A percentile compares a stretch with the other conserved stretches of the same genome.
These are phyloP conservation scores for Alfaro cultratus DNA, from an alignment of 2,797 vertebrate genomes.

Conservation along the genomic window DNA sequence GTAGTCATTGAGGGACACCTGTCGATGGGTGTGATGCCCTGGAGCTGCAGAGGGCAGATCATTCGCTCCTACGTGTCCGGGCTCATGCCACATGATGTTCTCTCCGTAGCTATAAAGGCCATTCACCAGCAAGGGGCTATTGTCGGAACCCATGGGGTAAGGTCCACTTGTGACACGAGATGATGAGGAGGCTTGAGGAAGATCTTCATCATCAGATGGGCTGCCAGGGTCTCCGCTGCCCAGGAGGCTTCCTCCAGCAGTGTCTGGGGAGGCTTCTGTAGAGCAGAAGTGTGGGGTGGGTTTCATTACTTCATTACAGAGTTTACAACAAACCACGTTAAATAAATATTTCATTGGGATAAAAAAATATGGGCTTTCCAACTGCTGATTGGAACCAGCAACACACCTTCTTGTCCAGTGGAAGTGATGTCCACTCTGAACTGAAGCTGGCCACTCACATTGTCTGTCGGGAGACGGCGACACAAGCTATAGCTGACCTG, in stretches of 20 bases:
- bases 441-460: slow-evolving; percentile 95
- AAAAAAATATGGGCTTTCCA: neutral
- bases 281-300: slow-evolving; percentile 80
- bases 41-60: slow-evolving; percentile 76
- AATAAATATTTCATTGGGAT: neutral
- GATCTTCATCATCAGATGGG: slow-evolving; percentile 95
- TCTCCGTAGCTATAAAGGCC: slow-evolving; percentile 60
- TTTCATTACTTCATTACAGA: neutral
- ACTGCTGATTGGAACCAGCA: neutral
- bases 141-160: slow-evolving; percentile 85
- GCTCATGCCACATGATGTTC: slow-evolving; percentile 62
- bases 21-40: slow-evolving; percentile 85
- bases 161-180: slow-evolving; percentile 63
- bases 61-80: slow-evolving; percentile 66
- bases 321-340: neutral
- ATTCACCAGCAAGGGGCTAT: slow-evolving; percentile 82
- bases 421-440: slow-evolving; percentile 95
- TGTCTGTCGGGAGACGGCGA: slow-evolving; percentile 93
- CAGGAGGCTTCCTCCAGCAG: slow-evolving; percentile 77
- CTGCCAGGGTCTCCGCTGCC: slow-evolving; percentile 92
- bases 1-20: slow-evolving; percentile 92
- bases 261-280: slow-evolving; percentile 89
- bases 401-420: slow-evolving; percentile 89
- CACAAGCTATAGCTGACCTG: slow-evolving; percentile 92
- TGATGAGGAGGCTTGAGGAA: slow-evolving; percentile 82